phyloP scores from a whole-genome alignment of 2,888 invertebrate genomes.

The Melanchra persicariae region DNA sequence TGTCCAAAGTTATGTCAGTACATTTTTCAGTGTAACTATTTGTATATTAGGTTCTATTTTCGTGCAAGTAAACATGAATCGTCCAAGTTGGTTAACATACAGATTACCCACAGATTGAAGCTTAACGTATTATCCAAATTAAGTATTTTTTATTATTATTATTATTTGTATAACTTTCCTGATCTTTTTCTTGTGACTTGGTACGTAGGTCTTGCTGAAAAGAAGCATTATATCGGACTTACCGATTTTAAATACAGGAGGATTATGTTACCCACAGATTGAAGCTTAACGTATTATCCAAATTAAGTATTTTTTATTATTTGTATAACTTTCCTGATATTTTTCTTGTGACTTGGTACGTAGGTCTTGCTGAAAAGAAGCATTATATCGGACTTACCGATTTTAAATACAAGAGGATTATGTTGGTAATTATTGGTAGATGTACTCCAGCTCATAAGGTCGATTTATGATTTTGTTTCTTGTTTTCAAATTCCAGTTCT shows the following conservation, averaged over 20 bases:
- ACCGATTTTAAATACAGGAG: slow-evolving; percentile 21
- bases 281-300: neutral
- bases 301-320: too few relatives aligned
- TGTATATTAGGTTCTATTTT: slow-evolving; percentile 6
- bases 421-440: neutral
- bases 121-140: neutral
- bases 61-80: slow-evolving; percentile 21
- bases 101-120: slow-evolving; percentile 1
- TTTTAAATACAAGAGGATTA: neutral
- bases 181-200: neutral
- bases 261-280: neutral
- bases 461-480: neutral
- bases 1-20: neutral
- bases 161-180: neutral
- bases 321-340: neutral
- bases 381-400: slow-evolving; percentile 33
- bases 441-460: neutral
- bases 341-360: neutral
- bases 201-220: slow-evolving; percentile 31
- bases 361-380: slow-evolving; percentile 38
- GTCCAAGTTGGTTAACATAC: neutral
- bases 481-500: slow-evolving; percentile 1
- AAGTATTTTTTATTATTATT: too few relatives aligned
- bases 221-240: slow-evolving; percentile 23
- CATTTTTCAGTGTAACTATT: neutral